Evolutionary conservation across 2,888 invertebrate species (phyloP).

Genomic region (Stomorhina lunata): DNA sequence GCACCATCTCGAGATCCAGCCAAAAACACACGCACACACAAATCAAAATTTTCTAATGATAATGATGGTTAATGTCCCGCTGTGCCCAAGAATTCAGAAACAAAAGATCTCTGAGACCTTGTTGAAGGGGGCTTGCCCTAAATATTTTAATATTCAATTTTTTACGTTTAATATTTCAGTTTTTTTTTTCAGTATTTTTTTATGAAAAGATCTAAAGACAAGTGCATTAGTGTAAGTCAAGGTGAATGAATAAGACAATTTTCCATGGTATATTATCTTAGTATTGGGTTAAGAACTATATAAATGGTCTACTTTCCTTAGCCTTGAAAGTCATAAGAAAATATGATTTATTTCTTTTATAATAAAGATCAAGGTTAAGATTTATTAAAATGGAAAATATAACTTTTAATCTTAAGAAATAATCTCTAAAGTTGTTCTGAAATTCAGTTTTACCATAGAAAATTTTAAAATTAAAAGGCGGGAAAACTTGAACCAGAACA

Average conservation of each 20-base stretch:
- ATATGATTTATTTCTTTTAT: conserved; percentile 21
- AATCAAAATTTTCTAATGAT: conserved; percentile 62
- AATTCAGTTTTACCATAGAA: background rate
- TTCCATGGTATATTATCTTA: conserved; percentile 35
- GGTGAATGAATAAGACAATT: conserved; percentile 6
- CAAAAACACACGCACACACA: conserved; percentile 25
- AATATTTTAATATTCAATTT: conserved; percentile 36
- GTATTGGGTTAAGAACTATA: conserved; percentile 33
- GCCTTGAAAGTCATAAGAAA: conserved; percentile 22
- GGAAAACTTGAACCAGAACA: background rate
- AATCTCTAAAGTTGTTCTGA: too few species aligned
- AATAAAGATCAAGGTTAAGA: conserved; percentile 22
- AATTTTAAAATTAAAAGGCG: background rate
- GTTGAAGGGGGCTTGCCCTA: conserved; percentile 21
- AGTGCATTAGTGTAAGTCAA: conserved; percentile 37
- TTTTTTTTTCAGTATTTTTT: background rate
- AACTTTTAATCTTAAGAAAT: too few species aligned
- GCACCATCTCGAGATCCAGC: conserved; percentile 39
- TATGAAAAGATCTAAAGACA: conserved; percentile 23
- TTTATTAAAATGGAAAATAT: background rate
- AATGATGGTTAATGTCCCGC: conserved; percentile 51
- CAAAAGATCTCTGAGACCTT: conserved; percentile 25
- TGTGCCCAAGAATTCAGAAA: conserved; percentile 25
- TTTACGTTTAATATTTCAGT: conserved; percentile 18
- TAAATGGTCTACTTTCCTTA: background rate